Evolutionary conservation across 1,140 invertebrate species (phyloP).

Genomic region (Drosophila quadrilineata): DNA sequence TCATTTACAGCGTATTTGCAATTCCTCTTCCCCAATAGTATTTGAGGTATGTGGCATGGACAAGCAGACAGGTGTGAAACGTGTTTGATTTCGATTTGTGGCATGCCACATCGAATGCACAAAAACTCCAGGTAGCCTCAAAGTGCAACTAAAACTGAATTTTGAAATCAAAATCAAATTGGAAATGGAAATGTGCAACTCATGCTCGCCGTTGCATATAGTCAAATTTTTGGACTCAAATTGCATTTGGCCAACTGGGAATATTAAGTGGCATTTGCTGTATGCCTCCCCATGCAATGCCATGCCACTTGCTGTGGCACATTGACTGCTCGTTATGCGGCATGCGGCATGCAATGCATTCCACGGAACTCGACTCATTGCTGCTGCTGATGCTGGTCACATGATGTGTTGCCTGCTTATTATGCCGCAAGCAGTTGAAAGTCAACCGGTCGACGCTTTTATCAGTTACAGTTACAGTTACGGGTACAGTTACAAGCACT

Average conservation of each 20-base stretch:
- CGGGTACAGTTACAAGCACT: conserved; percentile 18
- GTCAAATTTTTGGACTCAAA: neutral
- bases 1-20: no score
- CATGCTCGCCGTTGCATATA: no score
- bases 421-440: conserved; percentile 10
- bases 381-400: no score
- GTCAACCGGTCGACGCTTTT: neutral
- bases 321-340: conserved; percentile 22
- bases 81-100: neutral
- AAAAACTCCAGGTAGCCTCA: neutral
- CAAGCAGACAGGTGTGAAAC: neutral
- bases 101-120: neutral
- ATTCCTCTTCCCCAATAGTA: neutral
- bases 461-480: conserved; percentile 13
- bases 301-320: neutral
- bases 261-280: conserved; percentile 16
- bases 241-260: neutral
- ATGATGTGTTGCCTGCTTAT: conserved; percentile 2
- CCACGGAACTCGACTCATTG: no score
- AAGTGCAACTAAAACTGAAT: neutral
- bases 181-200: no score
- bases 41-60: neutral
- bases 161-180: neutral
- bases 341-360: no score
- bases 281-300: neutral